phyloP scores from a whole-genome alignment of 2,888 invertebrate genomes.

The Acrocera orbiculus region DNA sequence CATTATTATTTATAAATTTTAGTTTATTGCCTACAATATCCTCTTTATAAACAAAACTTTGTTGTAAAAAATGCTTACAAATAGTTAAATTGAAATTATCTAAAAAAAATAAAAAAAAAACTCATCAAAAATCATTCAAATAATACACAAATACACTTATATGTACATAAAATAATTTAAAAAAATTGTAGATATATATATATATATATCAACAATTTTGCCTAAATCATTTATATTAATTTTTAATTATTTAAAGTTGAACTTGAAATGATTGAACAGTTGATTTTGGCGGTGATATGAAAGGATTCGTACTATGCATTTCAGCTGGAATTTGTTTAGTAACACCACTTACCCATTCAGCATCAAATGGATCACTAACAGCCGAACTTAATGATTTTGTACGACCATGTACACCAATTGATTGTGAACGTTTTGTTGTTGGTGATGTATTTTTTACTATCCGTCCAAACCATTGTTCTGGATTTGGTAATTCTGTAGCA shows the following conservation, averaged over 20 bases:
- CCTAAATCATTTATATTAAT: too few species aligned
- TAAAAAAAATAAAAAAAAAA: too few species aligned
- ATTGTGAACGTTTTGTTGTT: constrained; percentile 37
- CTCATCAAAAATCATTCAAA: too few species aligned
- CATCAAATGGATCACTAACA: constrained; percentile 59
- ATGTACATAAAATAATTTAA: too few species aligned
- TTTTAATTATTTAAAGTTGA: constrained; percentile 23
- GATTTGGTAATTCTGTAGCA: constrained; percentile 45
- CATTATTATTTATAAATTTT: too few species aligned
- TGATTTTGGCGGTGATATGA: constrained; percentile 32
- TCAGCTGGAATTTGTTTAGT: constrained; percentile 25
- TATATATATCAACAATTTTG: too few species aligned
- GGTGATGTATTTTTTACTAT: constrained; percentile 43
- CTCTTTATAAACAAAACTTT: too few species aligned
- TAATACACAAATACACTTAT: too few species aligned
- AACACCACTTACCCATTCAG: constrained; percentile 60
- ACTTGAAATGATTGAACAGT: constrained; percentile 32
- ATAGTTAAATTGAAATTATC: too few species aligned
- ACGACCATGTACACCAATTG: constrained; percentile 37
- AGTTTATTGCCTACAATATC: too few species aligned
- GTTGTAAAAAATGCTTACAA: too few species aligned
- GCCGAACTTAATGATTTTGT: constrained; percentile 39
- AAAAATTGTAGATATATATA: too few species aligned
- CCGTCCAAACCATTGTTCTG: constrained; percentile 69
- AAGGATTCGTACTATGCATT: constrained; percentile 30